phyloP scores from a whole-genome alignment of 2,888 invertebrate species.

The Scaptomyza cyrtandrae region DNA sequence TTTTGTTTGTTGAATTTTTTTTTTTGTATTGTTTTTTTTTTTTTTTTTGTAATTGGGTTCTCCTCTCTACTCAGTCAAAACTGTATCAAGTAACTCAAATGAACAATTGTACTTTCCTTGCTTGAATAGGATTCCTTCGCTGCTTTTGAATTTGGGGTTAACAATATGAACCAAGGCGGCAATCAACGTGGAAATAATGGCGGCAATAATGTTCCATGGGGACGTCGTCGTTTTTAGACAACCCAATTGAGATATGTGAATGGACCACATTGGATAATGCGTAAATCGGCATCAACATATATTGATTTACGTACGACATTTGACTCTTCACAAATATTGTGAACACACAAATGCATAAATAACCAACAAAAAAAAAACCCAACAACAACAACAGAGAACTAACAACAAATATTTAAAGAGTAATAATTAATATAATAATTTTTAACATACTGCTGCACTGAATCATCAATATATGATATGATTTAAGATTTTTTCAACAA shows the following conservation, averaged over 20 bases:
- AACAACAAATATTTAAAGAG: conserved; percentile 9
- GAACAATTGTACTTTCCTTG: conserved; percentile 73
- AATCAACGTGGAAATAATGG: conserved; percentile 82
- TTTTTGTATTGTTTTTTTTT: conserved; percentile 15
- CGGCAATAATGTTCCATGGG: conserved; percentile 83
- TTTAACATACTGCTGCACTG: neutral
- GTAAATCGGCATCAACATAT: conserved; percentile 5
- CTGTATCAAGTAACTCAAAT: conserved; percentile 52
- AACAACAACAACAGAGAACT: conserved; percentile 2
- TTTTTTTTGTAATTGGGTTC: conserved; percentile 6
- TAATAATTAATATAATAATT: conserved; percentile 8
- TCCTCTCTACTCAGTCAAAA: conserved; percentile 20
- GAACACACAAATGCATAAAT: conserved; percentile 4
- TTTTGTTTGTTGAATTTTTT: neutral
- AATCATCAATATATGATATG: conserved; percentile 19
- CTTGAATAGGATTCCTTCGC: conserved; percentile 82
- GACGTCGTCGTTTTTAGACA: conserved; percentile 84
- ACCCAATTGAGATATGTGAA: conserved; percentile 5
- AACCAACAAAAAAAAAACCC: neutral
- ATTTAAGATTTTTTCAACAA: conserved; percentile 20
- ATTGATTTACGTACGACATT: conserved; percentile 18
- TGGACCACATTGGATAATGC: conserved; percentile 19
- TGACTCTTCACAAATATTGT: conserved; percentile 31
- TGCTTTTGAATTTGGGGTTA: conserved; percentile 84
- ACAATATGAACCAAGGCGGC: conserved; percentile 84